Base-by-base conservation (phyloP, 2,888 invertebrate species). In the Lacanobia wlatinum region DNA sequence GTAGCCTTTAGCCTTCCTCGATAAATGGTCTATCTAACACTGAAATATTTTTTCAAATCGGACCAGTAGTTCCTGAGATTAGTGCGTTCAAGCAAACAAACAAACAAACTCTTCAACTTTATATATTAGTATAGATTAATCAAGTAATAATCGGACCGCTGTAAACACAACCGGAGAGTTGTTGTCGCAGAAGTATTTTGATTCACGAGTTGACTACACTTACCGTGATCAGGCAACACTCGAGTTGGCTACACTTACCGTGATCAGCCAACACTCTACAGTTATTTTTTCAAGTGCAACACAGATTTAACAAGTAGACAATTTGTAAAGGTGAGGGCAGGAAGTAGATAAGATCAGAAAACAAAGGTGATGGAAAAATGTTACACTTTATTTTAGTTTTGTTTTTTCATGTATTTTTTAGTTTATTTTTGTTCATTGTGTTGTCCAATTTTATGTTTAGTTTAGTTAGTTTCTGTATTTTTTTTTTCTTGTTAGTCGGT, bases 251-350 rank as follows among this genome's bases (percentile, higher is more conserved):
- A 1, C 21, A 10, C 21, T 21, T 52, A 5, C 21, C 9, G 4
- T 12, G 21, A 10, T 52, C 52, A 3, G 21, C 3, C n/a, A 28
- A 23, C 14, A 53, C 7, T 50, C 16, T 1, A 56, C 9, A 56
- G 34, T n/a, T 56, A 63, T 83, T 82, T 81, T 81, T 65, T 63
- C 75, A 82, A 73, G 70, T 81, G 78, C 84, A 83, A 72, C 62
- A 70, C 55, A 50, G 5, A 56, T n/a, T 18, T 23, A 53, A 38
- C 34, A 34, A 10, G 46, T 74, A 70, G 46, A 65, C 2, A 52
- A 66, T 34, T 18, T 60, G 28, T 69, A 64, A 69, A 58, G 76
- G 78, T 85, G 73, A 63, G 55, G 70, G 67, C 70, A 43, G 55
- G 50, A 14, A 18, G 65, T 78, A 84, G 78, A 55, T 66, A 14